Conservation (phyloP, 1,140 invertebrate species). For the Drosophila eugracilis region DNA sequence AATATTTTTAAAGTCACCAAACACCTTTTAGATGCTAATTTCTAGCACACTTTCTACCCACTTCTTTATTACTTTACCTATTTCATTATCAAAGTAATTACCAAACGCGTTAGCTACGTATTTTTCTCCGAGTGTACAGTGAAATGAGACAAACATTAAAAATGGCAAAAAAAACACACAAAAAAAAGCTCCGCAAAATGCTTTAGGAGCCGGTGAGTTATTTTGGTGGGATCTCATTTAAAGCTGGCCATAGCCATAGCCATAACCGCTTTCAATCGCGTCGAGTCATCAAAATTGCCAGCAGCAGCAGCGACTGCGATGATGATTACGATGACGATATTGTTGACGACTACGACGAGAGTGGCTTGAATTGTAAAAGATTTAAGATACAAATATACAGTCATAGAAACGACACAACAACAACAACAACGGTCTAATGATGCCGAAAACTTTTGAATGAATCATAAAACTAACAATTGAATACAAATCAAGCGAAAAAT, state of each 20-base stretch:
- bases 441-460: conserved; percentile 35
- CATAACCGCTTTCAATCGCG: conserved; percentile 37
- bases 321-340: conserved; percentile 25
- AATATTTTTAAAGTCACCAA: too few species aligned
- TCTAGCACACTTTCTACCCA: too few species aligned
- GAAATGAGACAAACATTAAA: conserved; percentile 30
- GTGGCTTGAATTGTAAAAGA: conserved; percentile 4
- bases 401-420: too few species aligned
- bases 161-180: conserved; percentile 27
- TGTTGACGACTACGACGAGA: conserved; percentile 24
- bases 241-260: conserved; percentile 27
- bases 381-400: too few species aligned
- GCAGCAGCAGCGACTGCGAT: conserved; percentile 32
- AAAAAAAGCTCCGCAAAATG: too few species aligned
- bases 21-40: too few species aligned
- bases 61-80: too few species aligned
- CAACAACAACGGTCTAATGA: conserved; percentile 13
- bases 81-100: too few species aligned
- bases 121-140: neutral
- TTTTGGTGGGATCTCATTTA: conserved; percentile 17
- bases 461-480: conserved; percentile 42
- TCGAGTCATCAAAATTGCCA: conserved; percentile 39
- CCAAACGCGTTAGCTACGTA: too few species aligned
- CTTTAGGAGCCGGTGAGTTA: neutral
- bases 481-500: conserved; percentile 48